phyloP scores from a whole-genome alignment of 2,113 vertebrate genomes.

The Chaenocephalus aceratus region DNA sequence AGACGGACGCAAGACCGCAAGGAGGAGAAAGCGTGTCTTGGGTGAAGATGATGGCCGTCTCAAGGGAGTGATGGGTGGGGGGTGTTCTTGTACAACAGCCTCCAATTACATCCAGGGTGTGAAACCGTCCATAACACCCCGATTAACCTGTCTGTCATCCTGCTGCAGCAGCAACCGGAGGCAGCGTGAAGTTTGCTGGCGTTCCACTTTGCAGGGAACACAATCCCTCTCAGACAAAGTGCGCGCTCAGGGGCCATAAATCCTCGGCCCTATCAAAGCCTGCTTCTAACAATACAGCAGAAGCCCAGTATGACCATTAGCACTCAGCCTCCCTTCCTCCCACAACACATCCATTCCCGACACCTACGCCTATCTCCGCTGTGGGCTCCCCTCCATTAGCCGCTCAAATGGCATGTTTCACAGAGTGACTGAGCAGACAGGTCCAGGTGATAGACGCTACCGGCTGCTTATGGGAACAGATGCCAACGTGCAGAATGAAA shows the following conservation, averaged over 20 bases:
- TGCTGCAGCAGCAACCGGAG: constrained; percentile 21
- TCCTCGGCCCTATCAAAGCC: constrained; percentile 51
- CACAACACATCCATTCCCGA: constrained; percentile 51
- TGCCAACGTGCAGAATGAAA: constrained; percentile 55
- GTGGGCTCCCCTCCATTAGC: constrained; percentile 64
- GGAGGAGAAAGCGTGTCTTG: constrained; percentile 13
- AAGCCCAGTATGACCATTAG: constrained; percentile 50
- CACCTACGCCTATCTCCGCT: constrained; percentile 54
- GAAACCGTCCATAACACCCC: constrained; percentile 65
- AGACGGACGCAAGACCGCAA: constrained; percentile 14
- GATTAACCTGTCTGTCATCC: constrained; percentile 75
- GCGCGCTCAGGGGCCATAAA: constrained; percentile 49
- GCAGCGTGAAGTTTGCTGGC: constrained; percentile 27
- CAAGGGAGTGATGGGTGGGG: constrained; percentile 27
- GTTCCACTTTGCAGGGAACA: constrained; percentile 51
- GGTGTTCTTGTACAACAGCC: constrained; percentile 46
- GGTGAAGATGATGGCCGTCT: constrained; percentile 16
- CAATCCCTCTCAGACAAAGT: constrained; percentile 50
- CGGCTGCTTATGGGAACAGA: constrained; percentile 50
- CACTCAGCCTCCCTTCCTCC: constrained; percentile 39
- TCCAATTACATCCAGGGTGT: constrained; percentile 67
- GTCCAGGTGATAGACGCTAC: constrained; percentile 33
- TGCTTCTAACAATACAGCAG: constrained; percentile 52
- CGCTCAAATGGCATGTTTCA: constrained; percentile 49
- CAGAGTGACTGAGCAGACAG: constrained; percentile 46